Percentiles rank a stretch among this genome's conserved stretches.
Conservation (phyloP, 2,797 vertebrate genomes). For the Microctenopoma steveboyesi region DNA sequence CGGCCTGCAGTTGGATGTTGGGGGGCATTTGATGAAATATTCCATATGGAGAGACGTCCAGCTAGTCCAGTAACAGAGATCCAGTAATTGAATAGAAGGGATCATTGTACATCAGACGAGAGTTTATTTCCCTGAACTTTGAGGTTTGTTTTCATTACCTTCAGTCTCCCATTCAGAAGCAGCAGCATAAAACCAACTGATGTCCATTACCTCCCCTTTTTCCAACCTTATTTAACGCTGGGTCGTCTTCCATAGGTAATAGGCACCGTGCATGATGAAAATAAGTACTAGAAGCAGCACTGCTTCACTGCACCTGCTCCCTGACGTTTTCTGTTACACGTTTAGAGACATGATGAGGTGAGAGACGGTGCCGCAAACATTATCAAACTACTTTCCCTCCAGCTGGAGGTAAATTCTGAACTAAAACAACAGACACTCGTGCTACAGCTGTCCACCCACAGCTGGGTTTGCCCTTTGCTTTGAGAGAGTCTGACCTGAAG, state of each 20-base stretch:
- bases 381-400: not conserved
- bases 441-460: slow-evolving; percentile 27
- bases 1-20: not conserved
- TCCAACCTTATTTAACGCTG: slow-evolving; percentile 1
- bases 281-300: slow-evolving; percentile 4
- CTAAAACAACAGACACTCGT: not conserved
- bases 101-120: not conserved
- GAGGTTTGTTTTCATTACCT: slow-evolving; percentile 21
- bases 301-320: slow-evolving; percentile 11
- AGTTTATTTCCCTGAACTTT: not conserved
- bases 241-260: slow-evolving; percentile 12
- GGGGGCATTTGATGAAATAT: slow-evolving; percentile 1
- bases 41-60: not conserved
- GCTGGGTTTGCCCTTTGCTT: not conserved
- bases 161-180: slow-evolving; percentile 15
- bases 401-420: not conserved
- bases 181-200: slow-evolving; percentile 13
- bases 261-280: slow-evolving; percentile 15
- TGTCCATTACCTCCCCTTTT: not conserved
- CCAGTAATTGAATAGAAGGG: slow-evolving; percentile 13
- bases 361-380: not conserved
- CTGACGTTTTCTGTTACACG: slow-evolving; percentile 1
- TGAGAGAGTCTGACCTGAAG: slow-evolving; percentile 18
- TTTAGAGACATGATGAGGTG: not conserved
- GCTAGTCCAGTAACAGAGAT: slow-evolving; percentile 14